Evolutionary conservation across 2,888 invertebrate genomes (phyloP).

Genomic region (Notodonta ziczac): DNA sequence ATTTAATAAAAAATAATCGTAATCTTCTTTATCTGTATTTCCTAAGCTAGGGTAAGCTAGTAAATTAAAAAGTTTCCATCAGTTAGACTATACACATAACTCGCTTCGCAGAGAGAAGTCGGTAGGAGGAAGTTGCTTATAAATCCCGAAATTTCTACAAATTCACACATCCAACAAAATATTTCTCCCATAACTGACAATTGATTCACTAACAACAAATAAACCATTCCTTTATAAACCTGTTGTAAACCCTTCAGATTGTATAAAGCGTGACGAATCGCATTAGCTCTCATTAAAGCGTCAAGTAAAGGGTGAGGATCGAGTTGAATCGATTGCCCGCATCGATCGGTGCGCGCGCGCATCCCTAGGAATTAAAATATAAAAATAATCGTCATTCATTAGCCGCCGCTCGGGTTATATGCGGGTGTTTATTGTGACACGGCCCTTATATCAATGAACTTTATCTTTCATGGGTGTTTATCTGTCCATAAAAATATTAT

Average conservation of each 20-base stretch:
- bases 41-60: too few relatives aligned
- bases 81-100: too few relatives aligned
- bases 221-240: slow-evolving; percentile 3
- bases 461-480: slow-evolving; percentile 1
- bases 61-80: too few relatives aligned
- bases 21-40: too few relatives aligned
- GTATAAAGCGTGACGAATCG: slow-evolving; percentile 4
- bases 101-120: too few relatives aligned
- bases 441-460: slow-evolving; percentile 3
- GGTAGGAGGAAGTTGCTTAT: too few relatives aligned
- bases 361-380: slow-evolving; percentile 5
- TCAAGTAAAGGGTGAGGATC: slow-evolving; percentile 8
- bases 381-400: slow-evolving; percentile 7
- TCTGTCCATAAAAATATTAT: not conserved
- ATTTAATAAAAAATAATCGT: too few relatives aligned
- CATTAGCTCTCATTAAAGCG: slow-evolving; percentile 4
- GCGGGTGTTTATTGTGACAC: slow-evolving; percentile 10
- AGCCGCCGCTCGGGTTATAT: slow-evolving; percentile 1
- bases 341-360: slow-evolving; percentile 9
- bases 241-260: not conserved
- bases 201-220: not conserved
- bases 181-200: not conserved
- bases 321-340: slow-evolving; percentile 8
- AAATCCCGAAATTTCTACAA: too few relatives aligned
- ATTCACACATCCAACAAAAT: too few relatives aligned